A percentile compares a stretch with the other conserved stretches of the same genome.
These are phyloP conservation scores for Lumbricus terrestris DNA, from an alignment of 2,888 invertebrate species.

Conservation along the genomic window DNA sequence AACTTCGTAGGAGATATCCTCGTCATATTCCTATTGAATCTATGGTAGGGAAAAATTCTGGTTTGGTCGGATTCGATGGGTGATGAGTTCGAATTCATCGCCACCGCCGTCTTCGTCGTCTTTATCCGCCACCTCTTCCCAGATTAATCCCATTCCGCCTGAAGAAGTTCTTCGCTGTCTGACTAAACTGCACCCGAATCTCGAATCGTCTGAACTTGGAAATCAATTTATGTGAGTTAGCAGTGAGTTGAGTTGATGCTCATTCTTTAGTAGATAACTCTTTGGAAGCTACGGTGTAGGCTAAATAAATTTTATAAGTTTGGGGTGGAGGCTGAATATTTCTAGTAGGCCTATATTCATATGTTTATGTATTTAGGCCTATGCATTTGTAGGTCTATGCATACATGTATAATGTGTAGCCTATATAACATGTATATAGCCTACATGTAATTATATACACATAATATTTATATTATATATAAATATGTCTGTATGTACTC, in stretches of 20 bases:
- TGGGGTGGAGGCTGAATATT: too few relatives aligned
- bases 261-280: neutral
- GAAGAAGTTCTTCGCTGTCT: constrained; percentile 9
- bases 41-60: neutral
- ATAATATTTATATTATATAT: too few relatives aligned
- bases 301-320: too few relatives aligned
- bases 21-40: neutral
- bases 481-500: too few relatives aligned
- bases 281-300: too few relatives aligned
- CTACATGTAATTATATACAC: too few relatives aligned
- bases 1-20: neutral
- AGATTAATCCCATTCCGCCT: neutral
- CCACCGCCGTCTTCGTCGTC: too few relatives aligned
- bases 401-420: too few relatives aligned
- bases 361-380: too few relatives aligned
- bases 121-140: neutral
- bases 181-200: neutral
- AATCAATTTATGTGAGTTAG: neutral
- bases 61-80: constrained; percentile 12
- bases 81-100: constrained; percentile 7
- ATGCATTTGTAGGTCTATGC: too few relatives aligned
- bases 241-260: neutral
- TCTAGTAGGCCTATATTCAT: too few relatives aligned
- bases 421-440: too few relatives aligned
- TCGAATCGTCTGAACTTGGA: constrained; percentile 8